Base-by-base conservation (phyloP, 2,113 vertebrate species). In the Siphamia tubifer region DNA sequence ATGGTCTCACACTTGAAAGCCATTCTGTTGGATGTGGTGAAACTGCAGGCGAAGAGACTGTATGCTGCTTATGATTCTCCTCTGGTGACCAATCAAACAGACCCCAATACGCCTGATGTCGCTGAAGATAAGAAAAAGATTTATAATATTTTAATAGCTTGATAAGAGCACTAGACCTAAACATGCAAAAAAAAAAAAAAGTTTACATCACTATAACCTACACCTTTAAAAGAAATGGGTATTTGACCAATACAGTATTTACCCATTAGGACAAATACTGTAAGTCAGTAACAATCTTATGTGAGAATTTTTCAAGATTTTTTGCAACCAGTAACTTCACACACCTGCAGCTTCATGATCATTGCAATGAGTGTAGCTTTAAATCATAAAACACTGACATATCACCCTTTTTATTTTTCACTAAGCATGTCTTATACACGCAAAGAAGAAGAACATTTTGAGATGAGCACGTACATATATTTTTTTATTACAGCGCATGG, bases 21-120 rank as follows among this genome's bases (percentile, higher is more conserved):
- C 96, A 76, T 93, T 97, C 79, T 98, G 96, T 81, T 98, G 97
- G 93, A 97, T 93, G 87, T 97, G 96, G 90, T 96, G 95, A 91
- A 98, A 92, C 82, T 98, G 97, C 89, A 98, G 94, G 77, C 96
- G 94, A 78, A 99, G 95, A 69, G 96, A 98, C 91, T 99, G 98
- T 94, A 98, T 97, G 92, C 97, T 99, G 95, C 96, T 98, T 89
- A 98, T 93, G 95, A 99, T 99, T 91, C 96, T 93, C 93, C 96
- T 98, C 95, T 99, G 98, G 88, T 99, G 98, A 85, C 98, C 98
- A 84, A 98, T 98, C 83, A 99, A 94, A 82, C 94, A 93, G 85
- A 99, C 93, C 66, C 98, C 98, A 57, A 98, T 98, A 86, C 95
- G 95, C 90, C 96, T 93, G 88, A 99, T 87, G 73, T 99, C 98